phyloP scores from a whole-genome alignment of 2,113 vertebrate genomes.

The Garra rufa region DNA sequence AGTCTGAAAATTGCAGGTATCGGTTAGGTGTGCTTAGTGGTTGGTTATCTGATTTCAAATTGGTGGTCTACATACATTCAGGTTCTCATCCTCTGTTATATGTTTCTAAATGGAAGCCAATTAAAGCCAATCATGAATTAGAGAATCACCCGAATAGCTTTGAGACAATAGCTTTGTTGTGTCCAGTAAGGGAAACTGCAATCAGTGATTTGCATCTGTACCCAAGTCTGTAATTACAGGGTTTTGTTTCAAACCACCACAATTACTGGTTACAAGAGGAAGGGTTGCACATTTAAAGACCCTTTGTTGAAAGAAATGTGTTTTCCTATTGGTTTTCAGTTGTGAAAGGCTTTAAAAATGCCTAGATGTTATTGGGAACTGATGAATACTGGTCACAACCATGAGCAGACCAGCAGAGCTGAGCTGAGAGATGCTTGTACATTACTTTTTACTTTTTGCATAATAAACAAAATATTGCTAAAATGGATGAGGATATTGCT shows the following conservation, averaged over 20 bases:
- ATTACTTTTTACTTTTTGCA: not conserved
- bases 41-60: constrained; percentile 19
- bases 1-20: constrained; percentile 17
- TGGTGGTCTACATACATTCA: not conserved
- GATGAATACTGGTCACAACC: not conserved
- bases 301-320: constrained; percentile 18
- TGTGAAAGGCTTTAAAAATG: constrained; percentile 41
- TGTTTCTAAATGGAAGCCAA: constrained; percentile 5
- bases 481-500: constrained; percentile 68
- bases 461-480: no score
- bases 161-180: constrained; percentile 42
- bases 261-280: constrained; percentile 51
- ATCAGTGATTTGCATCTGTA: constrained; percentile 23
- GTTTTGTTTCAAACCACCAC: constrained; percentile 63
- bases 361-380: not conserved
- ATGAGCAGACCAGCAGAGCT: not conserved
- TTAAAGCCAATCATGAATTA: constrained; percentile 8
- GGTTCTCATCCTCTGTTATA: constrained; percentile 5
- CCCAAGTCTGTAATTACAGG: constrained; percentile 59
- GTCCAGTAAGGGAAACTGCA: not conserved
- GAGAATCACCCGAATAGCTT: not conserved
- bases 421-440: not conserved
- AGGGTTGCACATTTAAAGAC: constrained; percentile 33
- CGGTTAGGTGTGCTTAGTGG: not conserved
- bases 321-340: constrained; percentile 4